Evolutionary conservation across 2,888 invertebrate species (phyloP).

Genomic region (Steromphala cineraria): DNA sequence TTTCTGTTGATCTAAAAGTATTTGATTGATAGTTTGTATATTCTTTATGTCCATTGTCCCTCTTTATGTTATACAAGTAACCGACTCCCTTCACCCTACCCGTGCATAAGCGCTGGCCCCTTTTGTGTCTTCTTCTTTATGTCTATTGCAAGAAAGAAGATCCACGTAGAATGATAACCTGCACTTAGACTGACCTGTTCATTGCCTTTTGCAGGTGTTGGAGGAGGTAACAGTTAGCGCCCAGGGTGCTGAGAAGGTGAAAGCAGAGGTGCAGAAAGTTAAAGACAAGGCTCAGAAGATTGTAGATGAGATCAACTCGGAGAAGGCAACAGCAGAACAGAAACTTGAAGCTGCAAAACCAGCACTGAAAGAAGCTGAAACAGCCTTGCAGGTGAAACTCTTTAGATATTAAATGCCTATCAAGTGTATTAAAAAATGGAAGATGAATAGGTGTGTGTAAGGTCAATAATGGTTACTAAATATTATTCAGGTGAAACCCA

Average conservation of each 20-base stretch:
- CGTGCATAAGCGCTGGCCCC: no score
- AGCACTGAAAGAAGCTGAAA: conserved; percentile 72
- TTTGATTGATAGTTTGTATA: no score
- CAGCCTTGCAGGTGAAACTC: conserved; percentile 66
- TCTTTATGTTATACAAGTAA: no score
- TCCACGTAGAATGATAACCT: background rate
- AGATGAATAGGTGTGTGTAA: no score
- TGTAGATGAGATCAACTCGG: conserved; percentile 70
- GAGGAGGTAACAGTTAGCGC: conserved; percentile 71
- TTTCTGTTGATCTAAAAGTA: background rate
- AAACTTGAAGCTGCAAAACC: conserved; percentile 73
- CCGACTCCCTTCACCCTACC: no score
- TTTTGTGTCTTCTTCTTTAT: no score
- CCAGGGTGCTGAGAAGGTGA: conserved; percentile 72
- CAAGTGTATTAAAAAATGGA: no score
- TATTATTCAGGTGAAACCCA: no score
- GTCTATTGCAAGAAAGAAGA: no score
- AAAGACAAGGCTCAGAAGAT: conserved; percentile 73
- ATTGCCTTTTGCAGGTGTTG: conserved; percentile 59
- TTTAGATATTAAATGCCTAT: no score
- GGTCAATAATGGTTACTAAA: no score
- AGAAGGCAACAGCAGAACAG: conserved; percentile 67
- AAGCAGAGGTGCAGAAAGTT: conserved; percentile 70
- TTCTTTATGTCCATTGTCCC: no score
- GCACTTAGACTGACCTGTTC: background rate